A percentile compares a stretch with the other conserved stretches of the same genome.
These are phyloP conservation scores for Macquaria ambigua DNA, from an alignment of 2,113 vertebrate genomes.

Conservation along the genomic window DNA sequence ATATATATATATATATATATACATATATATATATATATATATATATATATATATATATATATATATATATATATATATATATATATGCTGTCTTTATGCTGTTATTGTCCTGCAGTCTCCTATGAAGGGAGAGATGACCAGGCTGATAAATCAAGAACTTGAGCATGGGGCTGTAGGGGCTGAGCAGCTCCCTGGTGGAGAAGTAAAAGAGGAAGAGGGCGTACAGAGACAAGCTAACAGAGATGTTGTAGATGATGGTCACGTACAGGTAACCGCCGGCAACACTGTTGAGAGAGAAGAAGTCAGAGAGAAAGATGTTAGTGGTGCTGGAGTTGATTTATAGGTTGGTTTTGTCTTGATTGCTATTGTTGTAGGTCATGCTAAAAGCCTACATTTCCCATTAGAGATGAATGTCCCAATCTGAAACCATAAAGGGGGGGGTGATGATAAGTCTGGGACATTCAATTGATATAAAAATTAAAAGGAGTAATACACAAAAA, in stretches of 20 bases:
- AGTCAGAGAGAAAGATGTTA: not conserved
- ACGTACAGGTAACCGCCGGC: conserved; percentile 95
- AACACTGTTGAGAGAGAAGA: conserved; percentile 83
- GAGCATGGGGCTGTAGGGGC: conserved; percentile 94
- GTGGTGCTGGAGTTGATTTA: not conserved
- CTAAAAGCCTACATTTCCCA: conserved; percentile 4
- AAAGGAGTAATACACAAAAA: not conserved
- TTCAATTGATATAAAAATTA: conserved; percentile 12
- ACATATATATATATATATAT: too few species aligned
- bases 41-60: too few species aligned
- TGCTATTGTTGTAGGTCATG: not conserved
- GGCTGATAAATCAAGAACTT: conserved; percentile 99
- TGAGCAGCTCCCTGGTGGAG: conserved; percentile 91
- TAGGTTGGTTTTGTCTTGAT: not conserved
- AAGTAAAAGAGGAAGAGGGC: conserved; percentile 99
- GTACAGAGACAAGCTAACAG: conserved; percentile 95
- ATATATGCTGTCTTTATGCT: too few species aligned
- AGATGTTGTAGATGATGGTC: conserved; percentile 97
- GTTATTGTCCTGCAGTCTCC: too few species aligned
- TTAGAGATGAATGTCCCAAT: conserved; percentile 26
- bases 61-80: too few species aligned
- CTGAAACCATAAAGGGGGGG: not conserved
- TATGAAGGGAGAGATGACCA: too few species aligned
- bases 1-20: too few species aligned
- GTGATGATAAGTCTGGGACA: not conserved